phyloP scores from a whole-genome alignment of 2,797 vertebrate species.

The Urophycis tenuis region DNA sequence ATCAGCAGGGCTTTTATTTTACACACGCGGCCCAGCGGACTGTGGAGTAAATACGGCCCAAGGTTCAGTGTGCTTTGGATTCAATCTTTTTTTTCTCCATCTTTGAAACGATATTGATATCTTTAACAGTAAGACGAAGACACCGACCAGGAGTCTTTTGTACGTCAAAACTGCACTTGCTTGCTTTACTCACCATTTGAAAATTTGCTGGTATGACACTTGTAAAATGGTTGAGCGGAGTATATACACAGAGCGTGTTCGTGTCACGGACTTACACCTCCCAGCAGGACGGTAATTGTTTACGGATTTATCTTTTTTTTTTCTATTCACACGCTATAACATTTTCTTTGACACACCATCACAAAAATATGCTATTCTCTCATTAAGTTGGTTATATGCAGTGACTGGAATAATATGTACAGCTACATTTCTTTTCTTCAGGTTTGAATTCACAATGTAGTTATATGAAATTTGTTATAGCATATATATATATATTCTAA shows the following conservation, averaged over 20 bases:
- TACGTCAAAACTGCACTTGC: constrained; percentile 69
- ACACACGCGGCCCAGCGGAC: not conserved
- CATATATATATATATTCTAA: constrained; percentile 75
- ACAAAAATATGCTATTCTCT: constrained; percentile 96
- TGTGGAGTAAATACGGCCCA: not conserved
- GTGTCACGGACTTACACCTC: constrained; percentile 65
- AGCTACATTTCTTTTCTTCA: constrained; percentile 80
- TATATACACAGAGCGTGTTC: constrained; percentile 76
- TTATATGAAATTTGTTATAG: constrained; percentile 76
- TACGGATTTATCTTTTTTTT: constrained; percentile 64
- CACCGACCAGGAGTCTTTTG: constrained; percentile 63
- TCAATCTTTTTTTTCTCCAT: constrained; percentile 59
- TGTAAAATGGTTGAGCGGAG: constrained; percentile 75
- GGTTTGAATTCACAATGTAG: constrained; percentile 83
- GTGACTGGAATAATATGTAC: constrained; percentile 98
- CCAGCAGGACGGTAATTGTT: constrained; percentile 68
- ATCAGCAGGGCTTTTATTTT: not conserved
- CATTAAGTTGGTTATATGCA: constrained; percentile 92
- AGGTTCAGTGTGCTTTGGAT: constrained; percentile 88
- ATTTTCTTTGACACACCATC: constrained; percentile 83
- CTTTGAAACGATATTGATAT: constrained; percentile 52
- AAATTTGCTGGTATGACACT: constrained; percentile 84
- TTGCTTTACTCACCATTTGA: constrained; percentile 55
- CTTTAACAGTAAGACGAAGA: constrained; percentile 57
- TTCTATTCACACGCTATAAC: constrained; percentile 77